These are phyloP conservation scores for Sarcophaga variegata DNA, from an alignment of 2,888 invertebrate species.

Conservation along the genomic window DNA sequence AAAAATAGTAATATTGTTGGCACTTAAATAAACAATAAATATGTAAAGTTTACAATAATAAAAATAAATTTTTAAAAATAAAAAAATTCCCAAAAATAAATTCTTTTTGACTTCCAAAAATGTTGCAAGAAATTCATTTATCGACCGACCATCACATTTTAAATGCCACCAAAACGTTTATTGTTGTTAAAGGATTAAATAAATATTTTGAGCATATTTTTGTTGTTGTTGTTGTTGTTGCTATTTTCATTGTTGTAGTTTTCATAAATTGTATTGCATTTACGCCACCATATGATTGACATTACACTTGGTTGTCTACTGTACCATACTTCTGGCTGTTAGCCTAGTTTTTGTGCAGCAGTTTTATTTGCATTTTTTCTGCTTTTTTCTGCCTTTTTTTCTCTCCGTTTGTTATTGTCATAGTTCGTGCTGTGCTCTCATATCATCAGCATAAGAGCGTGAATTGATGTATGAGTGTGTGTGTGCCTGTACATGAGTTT, in stretches of 20 bases:
- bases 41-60: too few species aligned
- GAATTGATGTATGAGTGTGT: neutral
- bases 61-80: too few species aligned
- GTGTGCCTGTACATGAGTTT: neutral
- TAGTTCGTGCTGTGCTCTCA: conserved; percentile 39
- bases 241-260: too few species aligned
- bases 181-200: neutral
- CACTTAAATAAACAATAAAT: too few species aligned
- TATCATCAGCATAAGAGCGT: neutral
- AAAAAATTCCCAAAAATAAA: too few species aligned
- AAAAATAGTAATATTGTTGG: too few species aligned
- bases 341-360: conserved; percentile 62
- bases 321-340: conserved; percentile 55
- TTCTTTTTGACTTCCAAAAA: neutral
- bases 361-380: conserved; percentile 29
- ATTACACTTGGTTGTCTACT: conserved; percentile 60
- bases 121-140: neutral
- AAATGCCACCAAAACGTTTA: neutral
- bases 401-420: conserved; percentile 40
- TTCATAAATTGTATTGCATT: too few species aligned
- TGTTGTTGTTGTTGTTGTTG: too few species aligned
- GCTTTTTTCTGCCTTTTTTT: neutral
- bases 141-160: neutral
- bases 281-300: conserved; percentile 56
- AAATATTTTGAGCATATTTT: too few species aligned